These are phyloP conservation scores for Notodonta ziczac DNA, from an alignment of 2,888 invertebrate species.

Conservation along the genomic window DNA sequence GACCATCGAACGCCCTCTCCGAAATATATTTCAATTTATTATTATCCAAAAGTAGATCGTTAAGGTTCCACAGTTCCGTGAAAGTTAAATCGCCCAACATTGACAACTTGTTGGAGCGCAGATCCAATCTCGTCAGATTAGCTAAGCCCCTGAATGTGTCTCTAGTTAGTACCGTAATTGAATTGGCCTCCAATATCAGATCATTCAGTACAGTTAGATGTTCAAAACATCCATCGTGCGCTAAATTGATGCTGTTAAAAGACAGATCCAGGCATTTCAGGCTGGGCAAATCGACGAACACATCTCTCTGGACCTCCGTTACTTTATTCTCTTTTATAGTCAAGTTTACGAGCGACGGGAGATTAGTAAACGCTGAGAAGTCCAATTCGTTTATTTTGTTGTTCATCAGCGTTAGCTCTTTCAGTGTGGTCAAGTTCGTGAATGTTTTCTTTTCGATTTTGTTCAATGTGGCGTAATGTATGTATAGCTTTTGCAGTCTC, in stretches of 20 bases:
- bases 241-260: constrained; percentile 92
- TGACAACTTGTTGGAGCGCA: constrained; percentile 90
- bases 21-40: constrained; percentile 90
- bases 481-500: constrained; percentile 87
- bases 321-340: constrained; percentile 92
- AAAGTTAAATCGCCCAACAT: constrained; percentile 92
- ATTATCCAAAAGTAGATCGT: constrained; percentile 88
- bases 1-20: constrained; percentile 90
- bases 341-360: constrained; percentile 88
- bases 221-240: constrained; percentile 94
- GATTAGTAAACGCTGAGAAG: constrained; percentile 89
- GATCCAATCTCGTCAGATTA: constrained; percentile 89
- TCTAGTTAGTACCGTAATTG: constrained; percentile 89
- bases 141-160: constrained; percentile 91
- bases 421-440: constrained; percentile 88
- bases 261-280: constrained; percentile 91
- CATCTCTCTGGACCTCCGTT: constrained; percentile 89
- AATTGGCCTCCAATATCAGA: constrained; percentile 91
- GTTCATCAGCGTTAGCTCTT: constrained; percentile 88
- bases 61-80: constrained; percentile 90
- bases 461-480: constrained; percentile 89
- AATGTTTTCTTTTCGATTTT: constrained; percentile 90
- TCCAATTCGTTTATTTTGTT: constrained; percentile 89
- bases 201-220: constrained; percentile 89
- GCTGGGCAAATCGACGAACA: constrained; percentile 90